Conservation (phyloP, 2,888 invertebrate genomes). For the Blera fallax region DNA sequence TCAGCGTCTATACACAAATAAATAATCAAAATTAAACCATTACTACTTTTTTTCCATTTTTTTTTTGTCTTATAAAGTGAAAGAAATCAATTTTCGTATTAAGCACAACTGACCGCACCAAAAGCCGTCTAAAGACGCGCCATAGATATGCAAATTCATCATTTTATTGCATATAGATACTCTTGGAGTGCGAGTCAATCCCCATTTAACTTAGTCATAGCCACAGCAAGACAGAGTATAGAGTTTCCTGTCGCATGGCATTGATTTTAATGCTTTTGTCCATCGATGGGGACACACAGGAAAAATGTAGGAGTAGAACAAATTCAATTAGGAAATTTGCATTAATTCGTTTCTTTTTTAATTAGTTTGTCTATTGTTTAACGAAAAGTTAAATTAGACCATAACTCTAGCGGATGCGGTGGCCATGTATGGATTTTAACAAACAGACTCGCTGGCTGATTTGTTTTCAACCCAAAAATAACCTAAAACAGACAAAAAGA, state of each 20-base stretch:
- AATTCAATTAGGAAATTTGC: neutral
- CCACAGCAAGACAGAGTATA: neutral
- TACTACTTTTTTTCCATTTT: neutral
- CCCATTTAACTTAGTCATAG: constrained; percentile 32
- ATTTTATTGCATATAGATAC: constrained; percentile 46
- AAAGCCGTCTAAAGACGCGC: constrained; percentile 2
- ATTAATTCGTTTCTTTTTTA: neutral
- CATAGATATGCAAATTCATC: constrained; percentile 65
- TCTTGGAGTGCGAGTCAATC: neutral
- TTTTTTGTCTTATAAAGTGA: neutral
- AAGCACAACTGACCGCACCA: constrained; percentile 10
- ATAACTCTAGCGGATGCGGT: neutral
- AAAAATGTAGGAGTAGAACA: neutral
- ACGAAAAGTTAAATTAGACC: neutral
- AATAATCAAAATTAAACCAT: neutral
- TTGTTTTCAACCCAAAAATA: neutral
- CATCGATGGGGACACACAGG: neutral
- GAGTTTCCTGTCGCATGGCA: constrained; percentile 20
- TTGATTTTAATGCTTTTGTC: neutral
- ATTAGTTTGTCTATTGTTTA: constrained; percentile 3
- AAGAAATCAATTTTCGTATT: constrained; percentile 16
- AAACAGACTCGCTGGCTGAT: neutral
- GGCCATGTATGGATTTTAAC: neutral
- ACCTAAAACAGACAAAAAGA: too few species aligned
- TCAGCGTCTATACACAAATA: neutral